Evolutionary conservation across 92 coral and sea anemone genomes (phyloP).

Genomic region (Blastomussa wellsi): DNA sequence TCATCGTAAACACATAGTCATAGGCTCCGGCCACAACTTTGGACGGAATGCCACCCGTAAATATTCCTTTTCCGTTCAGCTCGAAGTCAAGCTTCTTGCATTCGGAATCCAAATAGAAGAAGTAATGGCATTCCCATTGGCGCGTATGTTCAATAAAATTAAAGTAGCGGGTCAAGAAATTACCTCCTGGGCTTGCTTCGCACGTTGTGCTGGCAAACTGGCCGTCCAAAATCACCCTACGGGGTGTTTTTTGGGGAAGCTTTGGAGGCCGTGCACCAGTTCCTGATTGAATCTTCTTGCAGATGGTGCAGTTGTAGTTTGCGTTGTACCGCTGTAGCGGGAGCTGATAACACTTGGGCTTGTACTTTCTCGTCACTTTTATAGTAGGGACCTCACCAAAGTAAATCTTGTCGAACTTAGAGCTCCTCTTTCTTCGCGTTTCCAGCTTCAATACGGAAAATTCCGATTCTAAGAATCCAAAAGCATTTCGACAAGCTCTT

Average conservation of each 20-base stretch:
- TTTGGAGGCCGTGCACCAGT: constrained; percentile 58
- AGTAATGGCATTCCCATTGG: constrained; percentile 65
- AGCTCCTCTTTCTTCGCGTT: constrained; percentile 43
- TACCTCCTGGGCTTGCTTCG: constrained; percentile 62
- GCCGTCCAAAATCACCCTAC: constrained; percentile 42
- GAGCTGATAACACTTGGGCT: constrained; percentile 66
- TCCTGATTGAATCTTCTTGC: constrained; percentile 54
- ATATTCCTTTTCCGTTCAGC: constrained; percentile 63
- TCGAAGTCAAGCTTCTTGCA: constrained; percentile 68
- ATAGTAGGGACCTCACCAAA: constrained; percentile 75
- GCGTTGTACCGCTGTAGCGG: constrained; percentile 63
- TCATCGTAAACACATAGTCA: constrained; percentile 71
- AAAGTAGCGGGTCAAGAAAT: constrained; percentile 80
- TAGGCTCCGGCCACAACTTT: constrained; percentile 57
- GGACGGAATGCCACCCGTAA: constrained; percentile 50
- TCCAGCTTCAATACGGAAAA: constrained; percentile 68
- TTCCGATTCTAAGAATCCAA: constrained; percentile 78
- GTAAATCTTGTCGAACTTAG: constrained; percentile 54
- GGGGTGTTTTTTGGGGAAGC: constrained; percentile 32
- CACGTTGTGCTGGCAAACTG: constrained; percentile 83
- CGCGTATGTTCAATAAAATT: constrained; percentile 36
- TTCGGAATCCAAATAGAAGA: constrained; percentile 62
- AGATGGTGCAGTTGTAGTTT: constrained; percentile 65
- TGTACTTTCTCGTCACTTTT: constrained; percentile 52
- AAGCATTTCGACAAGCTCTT: constrained; percentile 70